A percentile compares a stretch with the other conserved stretches of the same genome.
phyloP scores from a whole-genome alignment of 2,888 invertebrate genomes.

The Callinectes sapidus region DNA sequence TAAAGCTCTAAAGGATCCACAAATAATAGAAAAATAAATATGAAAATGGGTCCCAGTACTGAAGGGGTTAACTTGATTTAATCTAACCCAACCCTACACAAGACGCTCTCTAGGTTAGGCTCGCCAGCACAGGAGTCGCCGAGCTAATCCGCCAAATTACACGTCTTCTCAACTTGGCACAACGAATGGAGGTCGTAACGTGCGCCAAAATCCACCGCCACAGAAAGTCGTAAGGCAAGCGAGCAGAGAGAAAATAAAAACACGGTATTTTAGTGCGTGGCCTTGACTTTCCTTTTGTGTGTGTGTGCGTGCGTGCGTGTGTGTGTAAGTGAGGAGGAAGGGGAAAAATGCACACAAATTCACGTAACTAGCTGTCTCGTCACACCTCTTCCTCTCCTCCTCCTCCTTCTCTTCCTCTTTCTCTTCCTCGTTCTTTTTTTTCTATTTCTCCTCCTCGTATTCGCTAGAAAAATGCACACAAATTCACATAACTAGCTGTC shows the following conservation, averaged over 20 bases:
- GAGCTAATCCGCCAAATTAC: slow-evolving; percentile 13
- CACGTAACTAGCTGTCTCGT: too few relatives aligned
- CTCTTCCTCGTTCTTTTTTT: too few relatives aligned
- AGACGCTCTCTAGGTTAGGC: not conserved
- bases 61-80: too few relatives aligned
- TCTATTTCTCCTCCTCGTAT: too few relatives aligned
- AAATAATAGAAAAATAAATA: too few relatives aligned
- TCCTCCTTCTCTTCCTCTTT: too few relatives aligned
- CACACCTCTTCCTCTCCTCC: not conserved
- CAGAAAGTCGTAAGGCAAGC: not conserved
- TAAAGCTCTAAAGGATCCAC: too few relatives aligned
- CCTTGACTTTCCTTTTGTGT: not conserved
- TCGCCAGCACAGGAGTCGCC: not conserved
- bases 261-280: not conserved
- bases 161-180: not conserved
- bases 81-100: too few relatives aligned
- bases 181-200: not conserved
- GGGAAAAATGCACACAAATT: not conserved
- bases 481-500: too few relatives aligned
- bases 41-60: too few relatives aligned
- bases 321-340: not conserved
- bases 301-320: slow-evolving; percentile 26
- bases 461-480: not conserved
- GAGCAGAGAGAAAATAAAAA: not conserved
- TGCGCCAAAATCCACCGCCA: not conserved